These are phyloP conservation scores for Diploptera punctata DNA, from an alignment of 2,888 invertebrate genomes.

Conservation along the genomic window DNA sequence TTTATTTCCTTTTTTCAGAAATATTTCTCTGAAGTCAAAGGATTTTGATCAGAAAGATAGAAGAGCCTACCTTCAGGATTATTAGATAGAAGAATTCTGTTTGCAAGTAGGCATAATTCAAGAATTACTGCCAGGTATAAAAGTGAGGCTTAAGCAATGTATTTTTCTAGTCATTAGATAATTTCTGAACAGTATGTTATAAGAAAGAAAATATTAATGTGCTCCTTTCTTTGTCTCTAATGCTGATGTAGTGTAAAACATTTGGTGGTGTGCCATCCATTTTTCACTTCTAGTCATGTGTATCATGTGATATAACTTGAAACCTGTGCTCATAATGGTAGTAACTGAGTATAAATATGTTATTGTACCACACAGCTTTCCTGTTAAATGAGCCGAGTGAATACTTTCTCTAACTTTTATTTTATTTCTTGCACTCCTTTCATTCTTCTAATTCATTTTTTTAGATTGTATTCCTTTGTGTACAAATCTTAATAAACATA, in stretches of 20 bases:
- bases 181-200: not conserved
- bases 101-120: not conserved
- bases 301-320: conserved; percentile 12
- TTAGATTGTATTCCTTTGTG: no score
- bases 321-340: conserved; percentile 11
- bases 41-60: not conserved
- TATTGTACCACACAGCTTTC: no score
- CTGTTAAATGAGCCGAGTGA: no score
- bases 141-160: conserved; percentile 2
- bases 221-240: not conserved
- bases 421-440: no score
- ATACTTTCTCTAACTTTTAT: no score
- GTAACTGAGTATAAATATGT: no score
- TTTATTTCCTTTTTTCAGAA: not conserved
- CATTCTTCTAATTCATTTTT: no score
- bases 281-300: conserved; percentile 14
- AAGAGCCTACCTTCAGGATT: not conserved
- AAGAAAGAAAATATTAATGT: not conserved
- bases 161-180: conserved; percentile 5
- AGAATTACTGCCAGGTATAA: conserved; percentile 6
- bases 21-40: not conserved
- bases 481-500: no score
- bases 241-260: not conserved
- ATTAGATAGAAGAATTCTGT: not conserved
- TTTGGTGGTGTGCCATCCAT: not conserved